Evolutionary conservation across 1,140 invertebrate species (phyloP).

Genomic region (Lucilia cuprina): DNA sequence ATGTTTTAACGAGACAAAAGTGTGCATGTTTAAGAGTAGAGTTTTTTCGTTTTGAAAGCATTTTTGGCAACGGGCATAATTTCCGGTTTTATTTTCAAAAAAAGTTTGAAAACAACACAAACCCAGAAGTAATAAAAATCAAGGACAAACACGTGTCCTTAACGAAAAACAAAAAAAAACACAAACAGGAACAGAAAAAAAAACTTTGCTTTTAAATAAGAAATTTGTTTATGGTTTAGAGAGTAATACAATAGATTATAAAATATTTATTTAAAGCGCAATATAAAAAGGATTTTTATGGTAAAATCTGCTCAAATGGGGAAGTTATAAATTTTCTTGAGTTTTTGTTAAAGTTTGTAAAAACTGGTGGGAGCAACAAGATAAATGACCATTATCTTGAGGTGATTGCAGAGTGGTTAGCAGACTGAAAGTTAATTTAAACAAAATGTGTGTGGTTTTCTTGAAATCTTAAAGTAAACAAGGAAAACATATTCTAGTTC

Average conservation of each 20-base stretch:
- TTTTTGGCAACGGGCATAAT: not conserved
- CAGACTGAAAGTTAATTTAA: no score
- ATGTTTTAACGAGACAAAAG: not conserved
- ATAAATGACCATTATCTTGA: no score
- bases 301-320: not conserved
- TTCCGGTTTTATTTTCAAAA: not conserved
- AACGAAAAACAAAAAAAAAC: not conserved
- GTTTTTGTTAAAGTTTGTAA: no score
- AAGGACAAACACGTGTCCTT: slow-evolving; percentile 17
- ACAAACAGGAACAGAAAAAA: not conserved
- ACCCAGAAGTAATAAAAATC: slow-evolving; percentile 23
- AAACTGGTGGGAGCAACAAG: no score
- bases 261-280: not conserved
- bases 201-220: not conserved
- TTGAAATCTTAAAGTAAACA: no score
- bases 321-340: no score
- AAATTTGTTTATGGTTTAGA: not conserved
- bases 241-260: not conserved
- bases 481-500: no score
- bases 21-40: no score
- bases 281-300: slow-evolving; percentile 17
- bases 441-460: no score
- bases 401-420: no score
- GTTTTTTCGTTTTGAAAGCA: not conserved
- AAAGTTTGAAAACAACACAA: not conserved